These are phyloP conservation scores for Trachelus stipa DNA, from an alignment of 2,888 invertebrate species.

Conservation along the genomic window DNA sequence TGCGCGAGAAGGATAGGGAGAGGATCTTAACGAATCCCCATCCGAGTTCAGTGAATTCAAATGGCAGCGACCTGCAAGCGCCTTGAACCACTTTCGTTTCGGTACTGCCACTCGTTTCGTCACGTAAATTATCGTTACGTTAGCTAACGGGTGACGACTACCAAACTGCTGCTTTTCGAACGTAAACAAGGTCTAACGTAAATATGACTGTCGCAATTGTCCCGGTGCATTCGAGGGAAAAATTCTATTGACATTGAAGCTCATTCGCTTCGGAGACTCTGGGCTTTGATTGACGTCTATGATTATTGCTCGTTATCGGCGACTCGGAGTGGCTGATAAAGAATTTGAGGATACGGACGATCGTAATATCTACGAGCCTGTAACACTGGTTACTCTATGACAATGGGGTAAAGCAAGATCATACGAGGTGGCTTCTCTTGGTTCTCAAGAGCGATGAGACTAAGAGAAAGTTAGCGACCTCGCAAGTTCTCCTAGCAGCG, in stretches of 20 bases:
- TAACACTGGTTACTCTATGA: no score
- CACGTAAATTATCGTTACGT: background rate
- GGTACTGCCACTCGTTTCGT: background rate
- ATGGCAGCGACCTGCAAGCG: background rate
- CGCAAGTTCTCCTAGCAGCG: slow-evolving; percentile 30
- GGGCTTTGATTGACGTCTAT: background rate
- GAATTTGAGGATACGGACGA: background rate
- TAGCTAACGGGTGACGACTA: background rate
- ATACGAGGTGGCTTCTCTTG: background rate
- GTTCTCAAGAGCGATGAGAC: slow-evolving; percentile 12
- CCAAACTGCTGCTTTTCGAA: background rate
- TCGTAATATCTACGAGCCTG: background rate
- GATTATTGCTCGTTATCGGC: background rate
- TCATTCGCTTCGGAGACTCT: background rate
- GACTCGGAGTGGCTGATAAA: background rate
- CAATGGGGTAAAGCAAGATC: background rate
- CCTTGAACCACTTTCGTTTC: background rate
- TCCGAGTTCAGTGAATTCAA: background rate
- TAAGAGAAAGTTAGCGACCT: slow-evolving; percentile 61
- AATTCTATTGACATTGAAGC: background rate
- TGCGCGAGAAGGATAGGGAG: background rate
- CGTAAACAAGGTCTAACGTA: background rate
- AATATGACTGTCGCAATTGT: background rate
- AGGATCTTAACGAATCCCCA: background rate
- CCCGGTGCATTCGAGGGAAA: background rate